Evolutionary conservation across 2,113 vertebrate species (phyloP).

Genomic region (Gila orcuttii): DNA sequence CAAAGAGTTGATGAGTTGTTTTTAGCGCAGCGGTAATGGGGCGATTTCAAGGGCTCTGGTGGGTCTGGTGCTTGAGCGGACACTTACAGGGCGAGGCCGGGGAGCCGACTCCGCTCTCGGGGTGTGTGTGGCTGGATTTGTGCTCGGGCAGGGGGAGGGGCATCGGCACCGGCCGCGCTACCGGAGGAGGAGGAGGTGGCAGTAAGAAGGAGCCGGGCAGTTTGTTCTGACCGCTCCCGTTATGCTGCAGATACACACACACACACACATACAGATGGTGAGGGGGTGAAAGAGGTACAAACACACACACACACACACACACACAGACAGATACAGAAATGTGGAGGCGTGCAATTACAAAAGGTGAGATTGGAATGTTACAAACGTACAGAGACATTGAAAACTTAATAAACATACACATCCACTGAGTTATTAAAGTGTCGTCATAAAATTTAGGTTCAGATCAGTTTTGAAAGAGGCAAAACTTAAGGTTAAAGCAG

Average conservation of each 20-base stretch:
- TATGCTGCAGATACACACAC: slow-evolving; percentile 79
- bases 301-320: slow-evolving; percentile 52
- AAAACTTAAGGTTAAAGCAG: background rate
- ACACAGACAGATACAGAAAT: slow-evolving; percentile 49
- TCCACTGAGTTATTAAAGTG: slow-evolving; percentile 15
- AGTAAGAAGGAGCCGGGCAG: slow-evolving; percentile 84
- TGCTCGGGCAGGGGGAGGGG: slow-evolving; percentile 85
- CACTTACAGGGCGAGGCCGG: slow-evolving; percentile 85
- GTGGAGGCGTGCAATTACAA: slow-evolving; percentile 42
- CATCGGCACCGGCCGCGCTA: slow-evolving; percentile 85
- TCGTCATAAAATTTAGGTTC: background rate
- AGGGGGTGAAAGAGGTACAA: slow-evolving; percentile 69
- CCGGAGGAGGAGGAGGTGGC: slow-evolving; percentile 81
- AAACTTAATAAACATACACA: slow-evolving; percentile 14
- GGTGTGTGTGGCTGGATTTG: slow-evolving; percentile 84
- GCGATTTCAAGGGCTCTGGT: slow-evolving; percentile 51
- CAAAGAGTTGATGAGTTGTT: background rate
- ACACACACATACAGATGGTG: slow-evolving; percentile 76
- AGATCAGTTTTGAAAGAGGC: background rate
- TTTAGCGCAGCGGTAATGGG: slow-evolving; percentile 50
- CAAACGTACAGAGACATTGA: slow-evolving; percentile 36
- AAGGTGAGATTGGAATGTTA: slow-evolving; percentile 29
- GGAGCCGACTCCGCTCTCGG: slow-evolving; percentile 81
- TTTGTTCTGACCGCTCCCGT: slow-evolving; percentile 84
- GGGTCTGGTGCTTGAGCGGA: slow-evolving; percentile 57